These are phyloP conservation scores for Erpobdella octoculata DNA, from an alignment of 2,888 invertebrate species.

Conservation along the genomic window DNA sequence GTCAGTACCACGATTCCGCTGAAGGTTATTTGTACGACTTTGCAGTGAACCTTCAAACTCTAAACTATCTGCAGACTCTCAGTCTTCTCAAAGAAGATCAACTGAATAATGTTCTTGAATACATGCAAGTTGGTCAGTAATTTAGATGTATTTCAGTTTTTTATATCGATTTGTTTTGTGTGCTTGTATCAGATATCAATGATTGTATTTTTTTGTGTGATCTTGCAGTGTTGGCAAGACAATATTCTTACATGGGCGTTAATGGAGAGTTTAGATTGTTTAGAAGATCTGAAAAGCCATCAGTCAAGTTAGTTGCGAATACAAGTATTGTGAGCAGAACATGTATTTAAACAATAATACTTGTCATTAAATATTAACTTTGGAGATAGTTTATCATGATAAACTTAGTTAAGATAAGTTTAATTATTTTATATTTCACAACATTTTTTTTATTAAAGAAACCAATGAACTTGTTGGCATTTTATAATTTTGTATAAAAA, in stretches of 20 bases:
- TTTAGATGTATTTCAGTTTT: no score
- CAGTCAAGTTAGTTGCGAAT: slow-evolving; percentile 67
- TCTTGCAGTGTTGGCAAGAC: slow-evolving; percentile 69
- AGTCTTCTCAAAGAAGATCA: slow-evolving; percentile 75
- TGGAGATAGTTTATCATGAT: no score
- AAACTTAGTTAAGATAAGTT: no score
- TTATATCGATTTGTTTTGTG: no score
- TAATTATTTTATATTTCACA: background rate
- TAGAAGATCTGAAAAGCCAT: slow-evolving; percentile 56
- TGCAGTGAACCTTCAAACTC: slow-evolving; percentile 84
- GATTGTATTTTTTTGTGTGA: background rate
- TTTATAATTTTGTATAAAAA: no score
- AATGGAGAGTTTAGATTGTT: slow-evolving; percentile 86
- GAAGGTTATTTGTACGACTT: slow-evolving; percentile 95
- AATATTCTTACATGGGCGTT: slow-evolving; percentile 77
- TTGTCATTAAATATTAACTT: no score
- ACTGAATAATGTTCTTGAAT: slow-evolving; percentile 71
- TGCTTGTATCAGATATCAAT: background rate
- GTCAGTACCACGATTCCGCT: slow-evolving; percentile 58
- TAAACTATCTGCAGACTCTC: slow-evolving; percentile 72
- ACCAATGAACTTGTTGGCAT: background rate
- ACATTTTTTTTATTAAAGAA: background rate
- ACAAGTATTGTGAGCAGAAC: no score
- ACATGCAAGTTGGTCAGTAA: slow-evolving; percentile 64
- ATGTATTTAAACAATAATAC: no score